phyloP scores from a whole-genome alignment of 2,888 invertebrate species.

The Hyles lineata region DNA sequence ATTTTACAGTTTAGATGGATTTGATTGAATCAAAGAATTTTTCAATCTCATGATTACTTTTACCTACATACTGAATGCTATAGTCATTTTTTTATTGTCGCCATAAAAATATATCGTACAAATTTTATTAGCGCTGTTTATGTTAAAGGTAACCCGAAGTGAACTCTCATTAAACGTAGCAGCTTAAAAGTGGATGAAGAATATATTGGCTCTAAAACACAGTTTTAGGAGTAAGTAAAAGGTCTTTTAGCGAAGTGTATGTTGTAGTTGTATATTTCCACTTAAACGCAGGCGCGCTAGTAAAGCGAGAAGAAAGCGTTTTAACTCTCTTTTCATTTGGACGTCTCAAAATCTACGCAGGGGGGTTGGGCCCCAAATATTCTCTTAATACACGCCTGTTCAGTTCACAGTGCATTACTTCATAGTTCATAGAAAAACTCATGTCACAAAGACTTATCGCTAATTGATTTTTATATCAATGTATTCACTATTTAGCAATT shows the following conservation, averaged over 20 bases:
- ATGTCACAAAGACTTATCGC: slow-evolving; percentile 5
- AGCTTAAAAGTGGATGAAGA: not conserved
- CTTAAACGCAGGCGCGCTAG: too few relatives aligned
- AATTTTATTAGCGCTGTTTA: slow-evolving; percentile 6
- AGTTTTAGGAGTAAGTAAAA: too few relatives aligned
- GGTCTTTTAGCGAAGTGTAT: too few relatives aligned
- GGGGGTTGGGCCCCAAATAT: not conserved
- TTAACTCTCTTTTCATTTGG: not conserved
- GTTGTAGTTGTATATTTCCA: too few relatives aligned
- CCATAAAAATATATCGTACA: not conserved
- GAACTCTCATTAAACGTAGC: not conserved
- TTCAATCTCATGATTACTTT: not conserved
- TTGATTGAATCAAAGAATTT: not conserved
- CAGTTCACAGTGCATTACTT: not conserved
- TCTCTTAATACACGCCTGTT: not conserved
- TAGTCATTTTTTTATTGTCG: not conserved
- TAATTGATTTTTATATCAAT: slow-evolving; percentile 7
- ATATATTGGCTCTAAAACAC: too few relatives aligned
- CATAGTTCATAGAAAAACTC: slow-evolving; percentile 8
- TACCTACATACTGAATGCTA: not conserved
- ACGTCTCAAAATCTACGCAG: not conserved
- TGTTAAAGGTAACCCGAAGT: not conserved
- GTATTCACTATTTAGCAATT: not conserved
- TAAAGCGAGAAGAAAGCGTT: not conserved
- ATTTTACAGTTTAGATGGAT: not conserved